Evolutionary conservation across 2,888 invertebrate genomes (phyloP).

Genomic region (Chaitophorus viminalis): DNA sequence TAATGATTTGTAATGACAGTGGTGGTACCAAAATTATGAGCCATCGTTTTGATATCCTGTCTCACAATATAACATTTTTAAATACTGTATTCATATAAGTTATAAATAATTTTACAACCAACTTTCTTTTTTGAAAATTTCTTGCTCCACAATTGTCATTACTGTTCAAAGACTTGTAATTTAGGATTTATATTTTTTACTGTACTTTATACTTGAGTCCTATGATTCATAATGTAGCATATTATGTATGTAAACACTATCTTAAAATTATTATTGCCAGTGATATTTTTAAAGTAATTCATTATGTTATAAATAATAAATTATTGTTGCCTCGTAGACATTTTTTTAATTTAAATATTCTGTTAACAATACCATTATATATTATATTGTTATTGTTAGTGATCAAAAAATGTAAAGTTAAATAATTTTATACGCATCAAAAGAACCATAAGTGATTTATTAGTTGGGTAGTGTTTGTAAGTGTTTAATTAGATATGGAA

Average conservation of each 20-base stretch:
- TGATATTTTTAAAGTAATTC: no score
- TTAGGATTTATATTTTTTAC: not conserved
- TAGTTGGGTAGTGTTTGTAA: not conserved
- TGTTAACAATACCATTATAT: no score
- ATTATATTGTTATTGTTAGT: not conserved
- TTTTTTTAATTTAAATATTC: no score
- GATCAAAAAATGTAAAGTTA: not conserved
- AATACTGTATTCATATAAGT: not conserved
- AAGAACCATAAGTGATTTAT: not conserved
- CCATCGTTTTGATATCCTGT: not conserved
- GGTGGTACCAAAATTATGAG: not conserved
- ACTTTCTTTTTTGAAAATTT: not conserved
- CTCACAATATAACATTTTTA: not conserved
- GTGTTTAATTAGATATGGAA: not conserved
- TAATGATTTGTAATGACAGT: not conserved
- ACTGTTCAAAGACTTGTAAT: not conserved
- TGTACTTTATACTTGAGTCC: not conserved
- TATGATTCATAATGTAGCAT: not conserved
- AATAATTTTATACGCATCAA: not conserved
- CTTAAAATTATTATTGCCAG: no score
- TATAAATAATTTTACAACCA: not conserved
- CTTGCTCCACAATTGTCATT: not conserved
- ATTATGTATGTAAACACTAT: not conserved
- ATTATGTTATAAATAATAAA: no score
- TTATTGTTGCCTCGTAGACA: no score